Percentiles rank a stretch among this genome's conserved stretches.
These are phyloP conservation scores for Pempheris klunzingeri DNA, from an alignment of 2,797 vertebrate species.

Conservation along the genomic window DNA sequence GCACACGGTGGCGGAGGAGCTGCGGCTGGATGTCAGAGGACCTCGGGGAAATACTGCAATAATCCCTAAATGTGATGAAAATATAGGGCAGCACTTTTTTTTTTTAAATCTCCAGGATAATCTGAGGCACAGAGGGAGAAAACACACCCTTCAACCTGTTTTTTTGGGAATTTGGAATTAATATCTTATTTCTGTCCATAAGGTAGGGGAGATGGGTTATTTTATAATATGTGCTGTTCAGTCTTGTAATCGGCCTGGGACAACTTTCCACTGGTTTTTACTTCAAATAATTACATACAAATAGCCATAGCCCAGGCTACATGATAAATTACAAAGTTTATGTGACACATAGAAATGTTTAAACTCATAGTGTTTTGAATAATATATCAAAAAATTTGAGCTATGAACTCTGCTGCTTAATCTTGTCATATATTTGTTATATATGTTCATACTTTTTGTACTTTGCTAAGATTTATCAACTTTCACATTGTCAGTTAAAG, in stretches of 20 bases:
- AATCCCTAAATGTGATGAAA: conserved; percentile 76
- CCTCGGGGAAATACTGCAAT: conserved; percentile 52
- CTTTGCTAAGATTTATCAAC: background rate
- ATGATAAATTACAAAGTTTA: background rate
- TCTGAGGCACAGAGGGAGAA: conserved; percentile 48
- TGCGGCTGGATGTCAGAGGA: conserved; percentile 69
- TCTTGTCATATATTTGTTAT: no score
- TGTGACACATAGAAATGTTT: background rate
- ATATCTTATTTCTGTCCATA: conserved; percentile 62
- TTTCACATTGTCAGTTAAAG: background rate
- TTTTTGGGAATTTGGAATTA: conserved; percentile 63
- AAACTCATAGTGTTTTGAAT: background rate
- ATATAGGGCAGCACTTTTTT: conserved; percentile 40
- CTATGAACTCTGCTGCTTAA: background rate
- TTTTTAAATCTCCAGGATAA: conserved; percentile 55
- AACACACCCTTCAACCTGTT: conserved; percentile 29
- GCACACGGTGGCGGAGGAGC: conserved; percentile 66
- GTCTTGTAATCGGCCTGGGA: background rate
- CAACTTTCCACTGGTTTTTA: conserved; percentile 6
- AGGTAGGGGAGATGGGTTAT: conserved; percentile 71
- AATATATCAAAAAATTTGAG: no score
- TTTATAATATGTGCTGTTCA: conserved; percentile 10
- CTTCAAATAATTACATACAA: background rate
- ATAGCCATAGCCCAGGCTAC: background rate
- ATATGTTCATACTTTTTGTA: background rate